Conservation (phyloP, 2,888 invertebrate species). For the Drosophila antonietae region DNA sequence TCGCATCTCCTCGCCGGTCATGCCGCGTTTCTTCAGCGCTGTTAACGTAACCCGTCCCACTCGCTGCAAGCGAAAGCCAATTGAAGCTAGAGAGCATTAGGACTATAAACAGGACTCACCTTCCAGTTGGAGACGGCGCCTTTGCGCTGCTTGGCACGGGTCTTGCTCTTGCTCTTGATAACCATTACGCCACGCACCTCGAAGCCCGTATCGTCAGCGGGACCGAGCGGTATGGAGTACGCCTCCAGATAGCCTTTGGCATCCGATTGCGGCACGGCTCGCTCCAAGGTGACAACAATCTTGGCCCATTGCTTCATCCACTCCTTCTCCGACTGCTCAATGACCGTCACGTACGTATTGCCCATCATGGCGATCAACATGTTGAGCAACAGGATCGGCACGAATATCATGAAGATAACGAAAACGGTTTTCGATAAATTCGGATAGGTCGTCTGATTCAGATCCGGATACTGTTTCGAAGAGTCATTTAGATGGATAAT, state of each 20-base stretch:
- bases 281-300: slow-evolving; percentile 97
- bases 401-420: slow-evolving; percentile 98
- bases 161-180: slow-evolving; percentile 98
- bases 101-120: slow-evolving; percentile 86
- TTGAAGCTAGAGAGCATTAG: background rate
- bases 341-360: slow-evolving; percentile 98
- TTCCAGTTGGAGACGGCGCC: slow-evolving; percentile 99
- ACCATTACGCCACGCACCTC: slow-evolving; percentile 98
- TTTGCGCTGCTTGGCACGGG: slow-evolving; percentile 97
- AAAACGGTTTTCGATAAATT: slow-evolving; percentile 98
- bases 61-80: slow-evolving; percentile 84
- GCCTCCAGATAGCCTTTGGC: slow-evolving; percentile 96
- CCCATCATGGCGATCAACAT: slow-evolving; percentile 99
- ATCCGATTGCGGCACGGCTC: slow-evolving; percentile 95
- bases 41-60: slow-evolving; percentile 95
- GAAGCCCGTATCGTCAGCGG: slow-evolving; percentile 92
- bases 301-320: slow-evolving; percentile 99
- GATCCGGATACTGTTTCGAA: slow-evolving; percentile 93
- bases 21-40: slow-evolving; percentile 91
- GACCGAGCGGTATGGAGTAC: slow-evolving; percentile 96
- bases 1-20: slow-evolving; percentile 94
- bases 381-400: slow-evolving; percentile 97
- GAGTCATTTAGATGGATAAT: background rate
- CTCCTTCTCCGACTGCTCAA: slow-evolving; percentile 99
- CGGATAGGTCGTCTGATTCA: slow-evolving; percentile 95